A percentile compares a stretch with the other conserved stretches of the same genome.
Conservation (phyloP, 2,888 invertebrate species). For the Siphonodentalium dalli region DNA sequence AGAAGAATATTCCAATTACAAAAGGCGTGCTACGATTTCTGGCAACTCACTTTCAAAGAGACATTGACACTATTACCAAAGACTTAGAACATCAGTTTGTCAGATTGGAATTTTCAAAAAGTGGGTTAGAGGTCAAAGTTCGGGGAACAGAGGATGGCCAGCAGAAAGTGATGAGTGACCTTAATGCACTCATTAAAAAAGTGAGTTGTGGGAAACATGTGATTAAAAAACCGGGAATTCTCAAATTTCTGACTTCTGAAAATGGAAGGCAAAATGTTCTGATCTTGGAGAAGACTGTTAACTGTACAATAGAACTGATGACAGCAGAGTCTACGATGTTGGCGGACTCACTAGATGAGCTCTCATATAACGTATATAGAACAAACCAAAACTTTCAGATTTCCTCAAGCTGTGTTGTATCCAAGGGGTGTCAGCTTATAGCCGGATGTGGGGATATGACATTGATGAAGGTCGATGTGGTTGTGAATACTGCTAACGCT, state of each 20-base stretch:
- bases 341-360: too few relatives aligned
- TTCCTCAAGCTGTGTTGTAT: not conserved
- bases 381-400: not conserved
- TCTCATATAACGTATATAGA: constrained; percentile 7
- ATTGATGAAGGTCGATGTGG: constrained; percentile 23
- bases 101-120: constrained; percentile 15
- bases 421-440: constrained; percentile 3
- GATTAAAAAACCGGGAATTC: constrained; percentile 18
- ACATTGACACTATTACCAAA: constrained; percentile 17
- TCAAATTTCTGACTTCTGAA: constrained; percentile 7
- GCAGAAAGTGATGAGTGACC: not conserved
- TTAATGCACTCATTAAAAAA: not conserved
- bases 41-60: constrained; percentile 14
- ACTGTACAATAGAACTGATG: constrained; percentile 9
- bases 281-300: not conserved
- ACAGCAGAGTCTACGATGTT: not conserved
- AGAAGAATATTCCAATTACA: constrained; percentile 8
- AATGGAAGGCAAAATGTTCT: constrained; percentile 12
- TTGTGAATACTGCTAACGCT: constrained; percentile 37
- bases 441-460: constrained; percentile 32
- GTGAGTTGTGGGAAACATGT: constrained; percentile 13
- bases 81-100: not conserved
- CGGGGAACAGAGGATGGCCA: constrained; percentile 17
- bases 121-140: constrained; percentile 6
- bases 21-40: constrained; percentile 22